Evolutionary conservation across 2,113 vertebrate species (phyloP).

Genomic region (Lynx canadensis): DNA sequence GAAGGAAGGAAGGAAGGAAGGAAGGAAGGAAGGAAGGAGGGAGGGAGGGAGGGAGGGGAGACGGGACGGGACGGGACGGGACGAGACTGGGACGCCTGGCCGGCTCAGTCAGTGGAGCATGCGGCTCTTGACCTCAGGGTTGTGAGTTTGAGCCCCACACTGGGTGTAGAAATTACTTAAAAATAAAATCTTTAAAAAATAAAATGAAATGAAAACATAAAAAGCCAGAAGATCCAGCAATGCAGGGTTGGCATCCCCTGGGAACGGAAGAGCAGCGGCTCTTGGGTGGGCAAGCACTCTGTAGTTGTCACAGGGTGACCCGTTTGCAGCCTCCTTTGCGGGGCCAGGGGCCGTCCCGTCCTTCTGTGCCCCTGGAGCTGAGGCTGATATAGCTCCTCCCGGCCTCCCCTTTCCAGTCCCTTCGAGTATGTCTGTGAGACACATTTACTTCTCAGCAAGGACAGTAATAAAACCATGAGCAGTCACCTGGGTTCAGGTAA

Average conservation of each 20-base stretch:
- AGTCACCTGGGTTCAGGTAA: neutral
- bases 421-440: neutral
- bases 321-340: neutral
- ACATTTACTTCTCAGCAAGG: slow-evolving; percentile 32
- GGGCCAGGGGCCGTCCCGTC: neutral
- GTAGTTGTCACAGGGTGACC: neutral
- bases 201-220: neutral
- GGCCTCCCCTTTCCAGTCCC: neutral
- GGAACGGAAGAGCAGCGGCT: neutral
- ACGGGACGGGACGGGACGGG: too few species aligned
- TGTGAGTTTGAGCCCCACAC: neutral
- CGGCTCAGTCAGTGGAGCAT: neutral
- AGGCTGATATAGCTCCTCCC: neutral
- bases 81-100: neutral
- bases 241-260: rapidly evolving
- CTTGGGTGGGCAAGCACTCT: neutral
- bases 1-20: too few species aligned
- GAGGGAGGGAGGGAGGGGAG: too few species aligned
- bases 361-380: neutral
- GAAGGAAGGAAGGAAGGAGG: too few species aligned
- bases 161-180: neutral
- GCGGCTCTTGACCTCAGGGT: neutral
- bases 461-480: neutral
- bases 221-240: neutral
- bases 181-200: neutral